These are phyloP conservation scores for Carterocephalus palaemon DNA, from an alignment of 2,888 invertebrate species.

Conservation along the genomic window DNA sequence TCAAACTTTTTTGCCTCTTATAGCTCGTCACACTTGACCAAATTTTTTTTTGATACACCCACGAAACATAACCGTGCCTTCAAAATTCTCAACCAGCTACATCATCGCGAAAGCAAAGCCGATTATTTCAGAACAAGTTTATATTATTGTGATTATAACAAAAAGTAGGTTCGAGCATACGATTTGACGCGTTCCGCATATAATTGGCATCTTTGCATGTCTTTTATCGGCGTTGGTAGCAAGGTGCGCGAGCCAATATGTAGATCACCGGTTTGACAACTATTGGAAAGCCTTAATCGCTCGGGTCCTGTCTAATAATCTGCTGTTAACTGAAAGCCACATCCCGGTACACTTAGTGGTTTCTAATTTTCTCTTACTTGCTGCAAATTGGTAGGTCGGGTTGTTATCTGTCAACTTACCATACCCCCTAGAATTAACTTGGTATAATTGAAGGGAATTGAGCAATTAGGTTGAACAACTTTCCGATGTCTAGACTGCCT, in stretches of 20 bases:
- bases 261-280: conserved; percentile 48
- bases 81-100: conserved; percentile 52
- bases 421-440: conserved; percentile 37
- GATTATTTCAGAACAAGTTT: conserved; percentile 31
- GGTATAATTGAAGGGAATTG: conserved; percentile 17
- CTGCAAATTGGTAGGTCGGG: conserved; percentile 33
- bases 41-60: conserved; percentile 38
- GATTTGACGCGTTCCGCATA: conserved; percentile 55
- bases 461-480: conserved; percentile 7
- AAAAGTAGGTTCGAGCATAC: conserved; percentile 37
- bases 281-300: conserved; percentile 57
- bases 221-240: conserved; percentile 45
- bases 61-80: conserved; percentile 40
- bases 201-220: conserved; percentile 68
- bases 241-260: conserved; percentile 45
- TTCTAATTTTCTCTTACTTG: conserved; percentile 55
- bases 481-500: background rate
- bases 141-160: conserved; percentile 39
- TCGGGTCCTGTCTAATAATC: conserved; percentile 56
- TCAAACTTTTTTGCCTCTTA: background rate
- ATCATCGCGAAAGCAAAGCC: conserved; percentile 45
- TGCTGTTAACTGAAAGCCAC: conserved; percentile 56
- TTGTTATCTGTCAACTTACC: conserved; percentile 43
- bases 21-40: background rate
- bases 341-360: conserved; percentile 48